A percentile compares a stretch with the other conserved stretches of the same genome.
These are phyloP conservation scores for Oreortyx pictus DNA, from an alignment of 2,797 vertebrate genomes.

Conservation along the genomic window DNA sequence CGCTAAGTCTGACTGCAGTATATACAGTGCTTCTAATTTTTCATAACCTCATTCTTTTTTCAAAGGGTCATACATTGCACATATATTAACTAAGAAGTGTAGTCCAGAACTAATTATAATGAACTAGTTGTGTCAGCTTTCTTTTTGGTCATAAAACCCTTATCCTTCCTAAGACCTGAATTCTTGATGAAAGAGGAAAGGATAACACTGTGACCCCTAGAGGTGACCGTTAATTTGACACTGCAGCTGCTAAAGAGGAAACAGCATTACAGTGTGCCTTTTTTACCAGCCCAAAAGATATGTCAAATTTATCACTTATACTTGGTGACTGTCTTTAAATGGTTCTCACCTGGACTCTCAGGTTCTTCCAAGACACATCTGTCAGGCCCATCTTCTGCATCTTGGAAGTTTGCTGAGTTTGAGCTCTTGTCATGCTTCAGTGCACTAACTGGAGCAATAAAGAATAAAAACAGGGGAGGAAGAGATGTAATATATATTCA, in stretches of 20 bases:
- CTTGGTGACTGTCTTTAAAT: slow-evolving; percentile 77
- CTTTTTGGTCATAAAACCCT: slow-evolving; percentile 79
- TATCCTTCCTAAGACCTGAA: slow-evolving; percentile 76
- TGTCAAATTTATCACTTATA: slow-evolving; percentile 79
- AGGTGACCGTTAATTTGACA: slow-evolving; percentile 81
- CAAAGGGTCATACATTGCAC: slow-evolving; percentile 66
- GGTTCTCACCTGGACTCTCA: slow-evolving; percentile 85
- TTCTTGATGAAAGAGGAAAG: slow-evolving; percentile 81
- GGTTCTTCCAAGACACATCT: slow-evolving; percentile 81
- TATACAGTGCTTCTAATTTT: slow-evolving; percentile 61
- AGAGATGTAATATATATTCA: slow-evolving; percentile 71
- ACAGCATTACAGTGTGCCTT: slow-evolving; percentile 68
- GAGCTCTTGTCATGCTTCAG: slow-evolving; percentile 81
- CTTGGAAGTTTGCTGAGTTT: slow-evolving; percentile 80
- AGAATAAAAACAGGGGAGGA: slow-evolving; percentile 73
- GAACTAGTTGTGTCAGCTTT: slow-evolving; percentile 81
- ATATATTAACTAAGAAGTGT: slow-evolving; percentile 74
- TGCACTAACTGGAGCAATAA: slow-evolving; percentile 79
- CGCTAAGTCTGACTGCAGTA: slow-evolving; percentile 28
- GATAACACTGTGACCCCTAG: slow-evolving; percentile 79
- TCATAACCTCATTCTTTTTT: slow-evolving; percentile 69
- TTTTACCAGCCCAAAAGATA: slow-evolving; percentile 65
- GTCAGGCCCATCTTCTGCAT: slow-evolving; percentile 77
- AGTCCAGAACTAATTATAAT: slow-evolving; percentile 82
- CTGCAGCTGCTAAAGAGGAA: slow-evolving; percentile 79